Evolutionary conservation across 2,797 vertebrate genomes (phyloP), one percentile per base, ranked within the genome.

Genomic region (Gila robusta): DNA sequence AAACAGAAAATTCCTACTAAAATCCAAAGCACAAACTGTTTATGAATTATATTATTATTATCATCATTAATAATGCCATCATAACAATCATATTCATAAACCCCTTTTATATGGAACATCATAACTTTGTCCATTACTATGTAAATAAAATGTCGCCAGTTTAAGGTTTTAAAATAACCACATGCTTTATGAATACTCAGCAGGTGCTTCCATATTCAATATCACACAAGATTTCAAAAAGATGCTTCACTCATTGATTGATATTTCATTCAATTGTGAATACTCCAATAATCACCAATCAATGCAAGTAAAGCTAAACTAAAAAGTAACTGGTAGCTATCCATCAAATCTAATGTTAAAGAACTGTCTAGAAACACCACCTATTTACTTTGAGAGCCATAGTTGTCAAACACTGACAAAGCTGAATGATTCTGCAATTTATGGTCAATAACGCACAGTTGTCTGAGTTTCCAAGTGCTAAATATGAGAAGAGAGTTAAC

Each of bases 321-420:
- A 49, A 35, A 67, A 1, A 67, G 62, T 49, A 74, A 64, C 56
- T 49, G 1, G 26, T 74, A 37, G 26, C 54, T 12, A 74, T 83
- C 41, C 32, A 21, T 66, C 5, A 26, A 37, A 76, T 76, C 3
- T 17, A 10, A 21, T 2, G 0, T 37, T 26, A 23, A 62, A 39
- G 52, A 41, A 47, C 47, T 5, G 1, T 49, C 47, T 49, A 49
- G 47, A 49, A 49, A 49, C 39, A 32, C 19, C 26, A 64, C 16
- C 49, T 21, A 21, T 8, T 7, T 6, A 62, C 26, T 37, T 21
- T 35, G 1, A 17, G 2, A 62, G 37, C 10, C 3, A 11, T 6
- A 32, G 41, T 6, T 23, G 59, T 77, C 6, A 84, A 84, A 69
- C 59, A 69, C 26, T 37, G 59, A 76, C 82, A 56, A 67, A 54